Base-by-base conservation (phyloP, 2,113 vertebrate species). In the Sprattus sprattus region DNA sequence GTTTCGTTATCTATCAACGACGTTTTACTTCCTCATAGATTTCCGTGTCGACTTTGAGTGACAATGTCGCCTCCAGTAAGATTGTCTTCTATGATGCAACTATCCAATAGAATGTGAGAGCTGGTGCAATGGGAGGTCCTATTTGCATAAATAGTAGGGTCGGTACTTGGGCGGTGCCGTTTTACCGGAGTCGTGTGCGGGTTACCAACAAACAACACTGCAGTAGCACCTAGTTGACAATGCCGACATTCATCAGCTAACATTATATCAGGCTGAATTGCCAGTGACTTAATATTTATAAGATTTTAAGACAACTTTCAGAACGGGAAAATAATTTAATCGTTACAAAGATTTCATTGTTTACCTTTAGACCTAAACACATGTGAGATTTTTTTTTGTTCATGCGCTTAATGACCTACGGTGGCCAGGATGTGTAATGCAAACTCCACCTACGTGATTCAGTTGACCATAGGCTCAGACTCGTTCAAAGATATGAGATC, bases 21-120 rank as follows among this genome's bases (percentile, higher is more conserved):
- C 87, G 54, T 86, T 84, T 84, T 82, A 92, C 92, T 94, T 94
- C 93, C 92, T 93, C 80, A 83, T 91, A 16, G 46, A 85, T 78
- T 94, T 95, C 94, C 92, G 90, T 45, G 81, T 92, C 88, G 2
- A 4, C 13, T 86, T 67, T 89, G 91, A 95, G 49, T 91, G 92
- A 15, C 87, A 85, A 22, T 20, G 13, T 4, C 2, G 0, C 2
- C 28, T 60, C 94, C 93, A 95, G 93, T 87, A 3, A 81, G 13
- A 1, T 32, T 0, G 0, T 71, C 45, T 0, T 0, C 1, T 52
- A 22, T 0, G 0, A 0, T 0, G 0, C 0, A 1, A 0, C 0
- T 0, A 47, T 15, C 92, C 92, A 94, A 93, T 94, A 20, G 60
- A 15, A 88, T 32, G 4, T 5, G 1, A n/a, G 7, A 0, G 52